Evolutionary conservation across 2,113 vertebrate genomes (phyloP).

Genomic region (Copsychus sechellarum): DNA sequence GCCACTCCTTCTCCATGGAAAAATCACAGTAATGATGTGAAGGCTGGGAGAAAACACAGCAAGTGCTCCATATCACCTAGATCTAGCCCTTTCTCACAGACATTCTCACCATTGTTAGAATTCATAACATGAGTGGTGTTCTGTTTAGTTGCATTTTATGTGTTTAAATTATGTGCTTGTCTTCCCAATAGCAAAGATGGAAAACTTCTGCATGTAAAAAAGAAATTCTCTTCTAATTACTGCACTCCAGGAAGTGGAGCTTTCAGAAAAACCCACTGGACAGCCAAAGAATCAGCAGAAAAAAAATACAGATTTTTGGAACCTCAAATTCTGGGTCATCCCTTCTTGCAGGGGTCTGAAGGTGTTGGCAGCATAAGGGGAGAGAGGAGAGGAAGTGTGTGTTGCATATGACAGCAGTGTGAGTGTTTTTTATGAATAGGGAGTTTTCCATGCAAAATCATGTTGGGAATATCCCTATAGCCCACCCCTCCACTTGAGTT

Average conservation of each 20-base stretch:
- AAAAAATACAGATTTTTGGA: neutral
- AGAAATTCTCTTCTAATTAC: neutral
- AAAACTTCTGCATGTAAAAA: neutral
- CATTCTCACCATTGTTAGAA: neutral
- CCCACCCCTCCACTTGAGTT: neutral
- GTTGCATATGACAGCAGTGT: neutral
- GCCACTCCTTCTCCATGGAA: neutral
- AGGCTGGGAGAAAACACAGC: neutral
- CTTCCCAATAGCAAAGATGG: neutral
- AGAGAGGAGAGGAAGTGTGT: neutral
- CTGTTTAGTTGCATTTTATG: neutral
- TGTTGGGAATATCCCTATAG: neutral
- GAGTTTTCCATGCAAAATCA: neutral
- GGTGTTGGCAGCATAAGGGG: neutral
- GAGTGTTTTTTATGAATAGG: neutral
- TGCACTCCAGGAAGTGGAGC: neutral
- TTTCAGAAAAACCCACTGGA: neutral
- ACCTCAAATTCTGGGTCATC: neutral
- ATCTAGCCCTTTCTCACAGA: neutral
- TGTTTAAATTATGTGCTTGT: neutral
- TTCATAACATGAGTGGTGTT: neutral
- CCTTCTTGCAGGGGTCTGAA: neutral
- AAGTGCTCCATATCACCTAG: fast-evolving
- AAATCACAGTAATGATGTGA: fast-evolving
- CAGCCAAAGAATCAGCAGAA: neutral